Conservation (phyloP, 2,888 invertebrate genomes). For the Mesorhabditis spiculigera region DNA sequence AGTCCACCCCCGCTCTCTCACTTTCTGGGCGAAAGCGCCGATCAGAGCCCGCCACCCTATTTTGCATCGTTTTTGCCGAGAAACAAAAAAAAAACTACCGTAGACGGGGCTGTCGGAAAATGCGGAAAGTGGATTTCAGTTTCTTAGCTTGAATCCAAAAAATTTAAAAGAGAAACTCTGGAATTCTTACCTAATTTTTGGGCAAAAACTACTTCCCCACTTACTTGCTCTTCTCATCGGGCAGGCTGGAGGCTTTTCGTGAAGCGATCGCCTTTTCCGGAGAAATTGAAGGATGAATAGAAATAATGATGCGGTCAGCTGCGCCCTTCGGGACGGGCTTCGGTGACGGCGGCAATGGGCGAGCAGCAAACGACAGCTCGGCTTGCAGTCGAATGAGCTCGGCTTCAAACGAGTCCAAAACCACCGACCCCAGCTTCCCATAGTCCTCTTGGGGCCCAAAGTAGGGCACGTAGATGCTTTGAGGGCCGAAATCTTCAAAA, state of each 20-base stretch:
- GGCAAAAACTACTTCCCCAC: too few species aligned
- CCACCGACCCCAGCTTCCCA: not conserved
- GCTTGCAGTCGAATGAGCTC: not conserved
- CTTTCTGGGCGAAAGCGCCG: too few species aligned
- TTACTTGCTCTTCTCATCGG: too few species aligned
- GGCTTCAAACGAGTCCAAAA: conserved; percentile 4
- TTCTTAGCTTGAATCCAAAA: not conserved
- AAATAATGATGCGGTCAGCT: not conserved
- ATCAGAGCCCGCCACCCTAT: too few species aligned
- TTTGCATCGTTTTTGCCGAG: too few species aligned
- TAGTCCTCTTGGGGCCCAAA: not conserved
- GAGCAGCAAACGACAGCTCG: not conserved
- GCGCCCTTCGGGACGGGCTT: not conserved
- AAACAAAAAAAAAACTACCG: too few species aligned
- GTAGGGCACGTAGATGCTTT: conserved; percentile 4
- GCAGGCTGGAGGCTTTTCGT: too few species aligned
- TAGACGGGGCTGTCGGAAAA: too few species aligned
- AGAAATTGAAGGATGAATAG: not conserved
- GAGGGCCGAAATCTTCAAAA: not conserved
- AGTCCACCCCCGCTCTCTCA: too few species aligned
- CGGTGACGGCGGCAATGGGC: too few species aligned
- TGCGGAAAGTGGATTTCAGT: too few species aligned
- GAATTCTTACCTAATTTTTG: not conserved
- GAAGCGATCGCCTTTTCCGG: not conserved
- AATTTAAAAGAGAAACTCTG: conserved; percentile 7